A percentile compares a stretch with the other conserved stretches of the same genome.
phyloP scores from a whole-genome alignment of 1,140 invertebrate species.

The Hetaerina americana region DNA sequence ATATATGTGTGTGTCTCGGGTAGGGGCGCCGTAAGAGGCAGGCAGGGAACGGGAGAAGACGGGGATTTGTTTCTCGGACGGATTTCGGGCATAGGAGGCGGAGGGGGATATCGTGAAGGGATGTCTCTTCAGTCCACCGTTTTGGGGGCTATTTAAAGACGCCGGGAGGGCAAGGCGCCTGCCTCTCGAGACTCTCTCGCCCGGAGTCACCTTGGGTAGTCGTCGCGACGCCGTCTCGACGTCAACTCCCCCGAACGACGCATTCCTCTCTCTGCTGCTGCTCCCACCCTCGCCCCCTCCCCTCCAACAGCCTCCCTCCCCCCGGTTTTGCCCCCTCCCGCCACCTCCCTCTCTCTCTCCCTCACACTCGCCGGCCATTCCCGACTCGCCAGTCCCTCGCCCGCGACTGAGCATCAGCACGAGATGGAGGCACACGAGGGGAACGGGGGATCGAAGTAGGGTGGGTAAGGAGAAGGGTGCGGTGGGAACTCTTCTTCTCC shows the following conservation, averaged over 20 bases:
- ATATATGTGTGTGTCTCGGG: too few species aligned
- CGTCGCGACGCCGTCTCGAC: not conserved
- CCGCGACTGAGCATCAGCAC: not conserved
- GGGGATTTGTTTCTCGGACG: too few species aligned
- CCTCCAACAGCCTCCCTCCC: not conserved
- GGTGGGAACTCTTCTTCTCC: not conserved
- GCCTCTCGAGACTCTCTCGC: too few species aligned
- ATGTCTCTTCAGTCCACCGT: too few species aligned
- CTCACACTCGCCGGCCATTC: not conserved
- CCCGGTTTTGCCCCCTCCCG: not conserved
- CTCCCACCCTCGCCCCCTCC: not conserved
- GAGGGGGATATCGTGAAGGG: too few species aligned
- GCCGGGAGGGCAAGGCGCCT: not conserved
- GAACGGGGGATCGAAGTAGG: too few species aligned
- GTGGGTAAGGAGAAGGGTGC: too few species aligned
- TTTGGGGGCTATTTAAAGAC: not conserved
- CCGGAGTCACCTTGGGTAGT: not conserved
- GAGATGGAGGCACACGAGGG: not conserved
- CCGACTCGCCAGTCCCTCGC: not conserved
- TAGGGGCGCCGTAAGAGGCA: too few species aligned
- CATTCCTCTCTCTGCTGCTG: not conserved
- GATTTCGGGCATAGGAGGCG: too few species aligned
- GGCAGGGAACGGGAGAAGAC: too few species aligned
- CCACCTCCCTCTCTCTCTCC: not conserved
- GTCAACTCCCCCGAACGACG: not conserved